Percentiles rank a stretch among this genome's conserved stretches.
phyloP scores from a whole-genome alignment of 2,113 vertebrate genomes.

The Helogale parvula region DNA sequence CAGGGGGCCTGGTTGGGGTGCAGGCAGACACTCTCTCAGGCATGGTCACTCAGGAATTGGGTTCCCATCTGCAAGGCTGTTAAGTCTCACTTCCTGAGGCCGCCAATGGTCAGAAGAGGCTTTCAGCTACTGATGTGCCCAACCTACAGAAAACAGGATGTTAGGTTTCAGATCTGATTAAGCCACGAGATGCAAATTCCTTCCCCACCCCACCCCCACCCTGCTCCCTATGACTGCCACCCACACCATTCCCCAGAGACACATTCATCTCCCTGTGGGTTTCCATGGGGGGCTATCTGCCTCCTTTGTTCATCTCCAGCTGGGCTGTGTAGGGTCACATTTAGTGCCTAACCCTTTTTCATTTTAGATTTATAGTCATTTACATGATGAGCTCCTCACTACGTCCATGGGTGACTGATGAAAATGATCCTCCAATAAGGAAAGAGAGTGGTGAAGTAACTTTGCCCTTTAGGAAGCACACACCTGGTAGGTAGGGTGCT shows the following conservation, averaged over 20 bases:
- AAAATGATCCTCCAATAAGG: background rate
- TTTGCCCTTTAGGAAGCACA: background rate
- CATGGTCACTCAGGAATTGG: background rate
- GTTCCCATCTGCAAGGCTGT: slow-evolving; percentile 38
- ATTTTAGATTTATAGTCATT: background rate
- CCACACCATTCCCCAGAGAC: background rate
- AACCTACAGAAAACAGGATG: slow-evolving; percentile 86
- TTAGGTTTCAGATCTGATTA: slow-evolving; percentile 69
- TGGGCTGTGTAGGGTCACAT: background rate
- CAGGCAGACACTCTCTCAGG: background rate
- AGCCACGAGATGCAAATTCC: slow-evolving; percentile 77
- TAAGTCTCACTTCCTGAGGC: slow-evolving; percentile 78
- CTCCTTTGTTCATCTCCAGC: background rate
- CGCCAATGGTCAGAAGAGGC: slow-evolving; percentile 61
- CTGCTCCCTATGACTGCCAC: background rate
- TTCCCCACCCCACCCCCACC: background rate
- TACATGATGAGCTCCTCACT: background rate
- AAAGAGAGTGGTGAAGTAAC: background rate
- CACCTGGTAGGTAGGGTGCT: background rate
- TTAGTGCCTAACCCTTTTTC: background rate
- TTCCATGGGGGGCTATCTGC: background rate
- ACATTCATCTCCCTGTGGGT: background rate
- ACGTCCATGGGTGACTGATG: background rate
- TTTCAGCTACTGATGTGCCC: slow-evolving; percentile 10
- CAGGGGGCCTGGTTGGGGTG: background rate